phyloP scores from a whole-genome alignment of 2,113 vertebrate genomes.

The Entomyzon cyanotis region DNA sequence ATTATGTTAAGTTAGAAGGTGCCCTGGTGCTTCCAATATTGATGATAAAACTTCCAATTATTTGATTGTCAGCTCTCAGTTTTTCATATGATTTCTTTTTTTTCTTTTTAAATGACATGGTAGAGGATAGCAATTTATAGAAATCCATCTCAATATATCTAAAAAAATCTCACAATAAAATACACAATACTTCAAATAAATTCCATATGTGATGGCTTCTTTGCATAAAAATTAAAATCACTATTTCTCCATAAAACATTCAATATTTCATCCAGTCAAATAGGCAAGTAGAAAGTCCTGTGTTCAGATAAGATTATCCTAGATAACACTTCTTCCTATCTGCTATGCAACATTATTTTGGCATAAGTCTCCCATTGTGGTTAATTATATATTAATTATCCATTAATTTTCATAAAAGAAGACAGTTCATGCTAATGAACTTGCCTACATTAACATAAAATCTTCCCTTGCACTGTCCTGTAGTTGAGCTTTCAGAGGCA shows the following conservation, averaged over 20 bases:
- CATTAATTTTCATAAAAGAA: neutral
- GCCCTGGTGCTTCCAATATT: neutral
- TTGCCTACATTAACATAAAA: slow-evolving; percentile 14
- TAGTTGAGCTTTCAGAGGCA: neutral
- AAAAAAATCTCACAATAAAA: neutral
- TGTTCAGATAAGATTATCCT: neutral
- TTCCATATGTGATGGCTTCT: neutral
- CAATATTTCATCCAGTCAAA: neutral
- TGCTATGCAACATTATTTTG: neutral
- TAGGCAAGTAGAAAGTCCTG: neutral
- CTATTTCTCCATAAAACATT: neutral
- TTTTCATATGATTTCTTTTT: neutral
- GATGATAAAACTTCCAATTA: neutral
- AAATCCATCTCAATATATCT: neutral
- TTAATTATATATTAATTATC: slow-evolving; percentile 26
- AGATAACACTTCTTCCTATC: neutral
- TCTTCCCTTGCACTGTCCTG: neutral
- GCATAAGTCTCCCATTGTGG: neutral
- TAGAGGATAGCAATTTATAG: neutral
- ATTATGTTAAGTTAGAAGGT: neutral
- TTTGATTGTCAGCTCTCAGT: neutral
- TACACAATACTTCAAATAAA: neutral
- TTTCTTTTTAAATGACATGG: neutral
- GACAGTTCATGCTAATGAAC: neutral
- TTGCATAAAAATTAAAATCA: neutral